Conservation (phyloP, 1,140 invertebrate genomes). For the Piezodorus guildinii region DNA sequence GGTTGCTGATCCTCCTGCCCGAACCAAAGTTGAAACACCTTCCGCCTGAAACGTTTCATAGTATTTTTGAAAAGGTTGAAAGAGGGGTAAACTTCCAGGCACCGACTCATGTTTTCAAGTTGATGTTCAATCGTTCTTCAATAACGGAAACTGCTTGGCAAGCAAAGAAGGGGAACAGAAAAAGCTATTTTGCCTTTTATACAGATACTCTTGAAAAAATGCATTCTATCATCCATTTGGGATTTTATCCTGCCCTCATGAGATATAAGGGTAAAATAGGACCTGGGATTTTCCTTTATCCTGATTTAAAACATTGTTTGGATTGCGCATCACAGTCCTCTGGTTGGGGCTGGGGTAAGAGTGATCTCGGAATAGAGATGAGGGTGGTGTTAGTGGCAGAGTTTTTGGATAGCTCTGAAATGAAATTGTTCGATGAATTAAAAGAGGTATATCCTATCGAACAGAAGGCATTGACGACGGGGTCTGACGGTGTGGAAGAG, state of each 20-base stretch:
- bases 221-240: background rate
- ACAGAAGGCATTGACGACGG: too few species aligned
- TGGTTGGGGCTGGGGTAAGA: constrained; percentile 12
- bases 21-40: background rate
- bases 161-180: background rate
- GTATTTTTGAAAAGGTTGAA: background rate
- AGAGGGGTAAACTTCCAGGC: background rate
- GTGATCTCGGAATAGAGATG: constrained; percentile 9
- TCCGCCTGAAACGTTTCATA: background rate
- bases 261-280: background rate
- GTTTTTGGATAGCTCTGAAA: background rate
- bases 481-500: too few species aligned
- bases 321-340: background rate
- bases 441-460: too few species aligned
- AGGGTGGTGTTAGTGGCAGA: background rate
- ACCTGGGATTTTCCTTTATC: background rate
- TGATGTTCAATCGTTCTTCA: background rate
- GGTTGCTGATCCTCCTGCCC: background rate
- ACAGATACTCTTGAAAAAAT: background rate
- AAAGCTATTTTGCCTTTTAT: background rate
- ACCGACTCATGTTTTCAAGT: constrained; percentile 5
- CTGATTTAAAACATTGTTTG: background rate
- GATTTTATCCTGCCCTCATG: background rate
- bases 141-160: background rate
- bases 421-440: background rate